These are phyloP conservation scores for Odontamblyopus rebecca DNA, from an alignment of 2,797 vertebrate species.

Conservation along the genomic window DNA sequence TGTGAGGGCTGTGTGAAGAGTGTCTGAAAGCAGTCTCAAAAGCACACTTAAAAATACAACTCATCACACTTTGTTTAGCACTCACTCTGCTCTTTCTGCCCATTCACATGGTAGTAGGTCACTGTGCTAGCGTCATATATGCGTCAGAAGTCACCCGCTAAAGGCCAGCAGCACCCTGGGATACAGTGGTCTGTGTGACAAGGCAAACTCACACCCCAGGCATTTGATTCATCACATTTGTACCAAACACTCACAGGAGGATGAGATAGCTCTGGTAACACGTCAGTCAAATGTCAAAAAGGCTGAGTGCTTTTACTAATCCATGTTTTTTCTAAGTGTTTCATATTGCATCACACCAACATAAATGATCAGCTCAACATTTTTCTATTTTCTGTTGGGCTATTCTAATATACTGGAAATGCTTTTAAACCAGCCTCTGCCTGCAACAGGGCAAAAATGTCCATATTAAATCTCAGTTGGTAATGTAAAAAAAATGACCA, in stretches of 20 bases:
- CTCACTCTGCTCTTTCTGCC: conserved; percentile 11
- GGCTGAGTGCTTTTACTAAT: not conserved
- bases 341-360: not conserved
- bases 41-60: conserved; percentile 7
- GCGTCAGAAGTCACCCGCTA: conserved; percentile 27
- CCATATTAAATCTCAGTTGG: no score
- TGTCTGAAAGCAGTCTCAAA: not conserved
- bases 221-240: conserved; percentile 25
- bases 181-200: conserved; percentile 5
- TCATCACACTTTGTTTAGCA: conserved; percentile 1
- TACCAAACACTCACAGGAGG: not conserved
- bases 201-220: conserved; percentile 20
- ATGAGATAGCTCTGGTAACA: not conserved
- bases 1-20: not conserved
- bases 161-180: not conserved
- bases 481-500: no score
- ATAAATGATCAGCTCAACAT: not conserved
- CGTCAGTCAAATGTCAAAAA: not conserved
- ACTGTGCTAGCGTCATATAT: conserved; percentile 24
- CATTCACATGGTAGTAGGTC: conserved; percentile 1
- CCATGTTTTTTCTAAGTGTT: not conserved
- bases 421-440: no score
- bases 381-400: not conserved
- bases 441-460: no score
- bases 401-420: no score